Conservation (phyloP, 2,888 invertebrate species). For the Platycheirus rosarum region DNA sequence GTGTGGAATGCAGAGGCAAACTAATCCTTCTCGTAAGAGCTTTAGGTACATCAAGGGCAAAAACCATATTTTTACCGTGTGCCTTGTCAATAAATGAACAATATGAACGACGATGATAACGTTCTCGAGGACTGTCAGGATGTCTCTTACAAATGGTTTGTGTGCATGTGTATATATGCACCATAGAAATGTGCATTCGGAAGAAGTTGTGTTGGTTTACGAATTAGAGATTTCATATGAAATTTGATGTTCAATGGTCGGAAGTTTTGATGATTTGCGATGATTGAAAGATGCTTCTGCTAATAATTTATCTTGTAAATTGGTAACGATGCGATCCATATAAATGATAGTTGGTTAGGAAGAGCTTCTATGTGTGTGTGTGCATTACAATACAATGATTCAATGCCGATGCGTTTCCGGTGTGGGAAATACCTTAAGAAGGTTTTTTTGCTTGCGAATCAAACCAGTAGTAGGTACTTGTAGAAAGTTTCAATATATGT, state of each 20-base stretch:
- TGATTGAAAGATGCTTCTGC: slow-evolving; percentile 68
- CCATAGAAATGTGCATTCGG: slow-evolving; percentile 35
- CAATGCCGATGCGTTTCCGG: too few species aligned
- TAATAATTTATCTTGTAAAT: slow-evolving; percentile 68
- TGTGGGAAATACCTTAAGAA: too few species aligned
- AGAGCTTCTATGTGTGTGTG: slow-evolving; percentile 1
- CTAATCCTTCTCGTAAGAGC: slow-evolving; percentile 15
- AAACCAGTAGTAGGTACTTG: too few species aligned
- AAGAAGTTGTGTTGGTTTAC: slow-evolving; percentile 61
- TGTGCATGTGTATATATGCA: neutral
- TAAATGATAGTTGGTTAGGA: slow-evolving; percentile 1
- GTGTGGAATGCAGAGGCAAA: slow-evolving; percentile 6
- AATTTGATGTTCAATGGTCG: slow-evolving; percentile 54
- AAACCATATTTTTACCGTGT: slow-evolving; percentile 30
- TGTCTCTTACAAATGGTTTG: neutral
- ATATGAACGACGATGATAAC: slow-evolving; percentile 26
- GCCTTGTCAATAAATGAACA: slow-evolving; percentile 27
- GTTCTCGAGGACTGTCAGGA: slow-evolving; percentile 5
- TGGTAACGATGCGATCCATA: slow-evolving; percentile 35
- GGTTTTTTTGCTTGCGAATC: too few species aligned
- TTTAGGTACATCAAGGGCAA: slow-evolving; percentile 10
- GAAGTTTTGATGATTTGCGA: slow-evolving; percentile 64
- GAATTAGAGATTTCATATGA: slow-evolving; percentile 57
- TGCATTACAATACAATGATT: neutral
- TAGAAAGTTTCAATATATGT: too few species aligned